Evolutionary conservation across 2,888 invertebrate species (phyloP).

Genomic region (Pollenia griseotomentosa): DNA sequence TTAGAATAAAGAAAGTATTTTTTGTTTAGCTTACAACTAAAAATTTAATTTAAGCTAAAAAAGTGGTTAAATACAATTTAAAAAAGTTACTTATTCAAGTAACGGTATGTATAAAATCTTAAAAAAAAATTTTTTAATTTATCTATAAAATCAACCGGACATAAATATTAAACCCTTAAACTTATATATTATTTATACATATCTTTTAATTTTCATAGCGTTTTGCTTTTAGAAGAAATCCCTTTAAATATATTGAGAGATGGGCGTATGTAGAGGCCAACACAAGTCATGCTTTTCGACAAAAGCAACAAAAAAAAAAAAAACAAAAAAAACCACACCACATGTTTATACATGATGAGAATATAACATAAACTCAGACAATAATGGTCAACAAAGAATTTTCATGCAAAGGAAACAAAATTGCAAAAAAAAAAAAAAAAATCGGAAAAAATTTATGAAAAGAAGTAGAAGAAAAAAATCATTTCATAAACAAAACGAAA

Average conservation of each 20-base stretch:
- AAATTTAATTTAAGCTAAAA: not conserved
- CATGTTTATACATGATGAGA: constrained; percentile 63
- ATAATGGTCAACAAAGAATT: constrained; percentile 66
- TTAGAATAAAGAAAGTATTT: constrained; percentile 23
- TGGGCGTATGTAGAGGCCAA: constrained; percentile 48
- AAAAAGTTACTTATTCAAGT: not conserved
- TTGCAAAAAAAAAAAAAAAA: constrained; percentile 13
- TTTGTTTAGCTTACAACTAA: not conserved
- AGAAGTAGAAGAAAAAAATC: constrained; percentile 33
- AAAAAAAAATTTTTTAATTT: not conserved
- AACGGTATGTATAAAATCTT: too few species aligned
- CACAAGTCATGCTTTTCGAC: constrained; percentile 53
- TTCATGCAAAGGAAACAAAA: constrained; percentile 59
- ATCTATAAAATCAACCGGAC: constrained; percentile 10
- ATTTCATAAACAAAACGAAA: constrained; percentile 63
- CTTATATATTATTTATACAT: not conserved
- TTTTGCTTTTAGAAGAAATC: constrained; percentile 32
- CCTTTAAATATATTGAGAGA: constrained; percentile 51
- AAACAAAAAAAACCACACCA: constrained; percentile 30
- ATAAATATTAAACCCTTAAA: not conserved
- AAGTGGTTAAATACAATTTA: not conserved
- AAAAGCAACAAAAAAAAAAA: constrained; percentile 14
- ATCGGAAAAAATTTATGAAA: not conserved
- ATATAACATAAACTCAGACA: constrained; percentile 68
- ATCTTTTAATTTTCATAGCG: constrained; percentile 53